Conservation (phyloP, 2,797 vertebrate genomes). For the Iguana delicatissima region DNA sequence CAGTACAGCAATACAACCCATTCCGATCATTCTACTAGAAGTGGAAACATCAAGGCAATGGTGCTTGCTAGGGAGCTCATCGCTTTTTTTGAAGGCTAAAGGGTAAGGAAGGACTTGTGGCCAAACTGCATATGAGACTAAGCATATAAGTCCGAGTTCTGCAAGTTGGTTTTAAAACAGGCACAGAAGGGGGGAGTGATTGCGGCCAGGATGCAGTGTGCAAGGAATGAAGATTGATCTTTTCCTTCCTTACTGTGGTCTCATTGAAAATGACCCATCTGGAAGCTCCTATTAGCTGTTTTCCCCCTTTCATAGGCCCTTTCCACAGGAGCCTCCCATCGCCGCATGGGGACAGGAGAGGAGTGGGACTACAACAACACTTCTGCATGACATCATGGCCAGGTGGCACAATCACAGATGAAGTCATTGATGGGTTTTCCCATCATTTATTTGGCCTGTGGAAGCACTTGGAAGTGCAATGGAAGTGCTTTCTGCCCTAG, state of each 20-base stretch:
- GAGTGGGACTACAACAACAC: no score
- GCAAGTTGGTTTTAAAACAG: background rate
- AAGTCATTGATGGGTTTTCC: no score
- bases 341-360: no score
- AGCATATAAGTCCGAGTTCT: background rate
- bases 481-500: no score
- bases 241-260: no score
- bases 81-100: background rate
- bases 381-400: no score
- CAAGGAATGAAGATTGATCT: background rate
- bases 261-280: background rate
- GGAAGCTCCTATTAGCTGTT: background rate
- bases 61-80: background rate
- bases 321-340: no score
- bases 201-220: background rate
- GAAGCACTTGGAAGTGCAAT: no score
- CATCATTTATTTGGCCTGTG: no score
- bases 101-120: background rate
- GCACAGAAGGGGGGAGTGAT: background rate
- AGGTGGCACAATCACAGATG: no score
- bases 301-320: background rate
- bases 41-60: constrained; percentile 11
- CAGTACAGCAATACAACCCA: background rate
- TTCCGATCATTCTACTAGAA: background rate
- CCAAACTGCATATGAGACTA: no score